phyloP scores from a whole-genome alignment of 2,797 vertebrate species.

The Enteromius treurensis region DNA sequence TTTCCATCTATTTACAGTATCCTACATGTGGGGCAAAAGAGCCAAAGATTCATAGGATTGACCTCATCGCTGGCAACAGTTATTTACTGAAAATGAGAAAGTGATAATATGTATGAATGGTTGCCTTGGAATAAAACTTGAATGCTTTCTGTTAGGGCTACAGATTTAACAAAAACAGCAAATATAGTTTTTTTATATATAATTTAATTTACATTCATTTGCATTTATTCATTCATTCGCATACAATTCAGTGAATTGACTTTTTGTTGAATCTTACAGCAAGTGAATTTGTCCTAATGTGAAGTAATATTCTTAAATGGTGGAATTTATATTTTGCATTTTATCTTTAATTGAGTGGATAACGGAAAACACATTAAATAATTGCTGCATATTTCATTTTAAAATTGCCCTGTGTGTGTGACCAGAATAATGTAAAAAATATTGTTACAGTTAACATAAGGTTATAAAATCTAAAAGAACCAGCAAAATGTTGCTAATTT shows the following conservation, averaged over 20 bases:
- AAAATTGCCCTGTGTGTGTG: neutral
- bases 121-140: neutral
- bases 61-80: constrained; percentile 27
- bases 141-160: neutral
- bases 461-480: neutral
- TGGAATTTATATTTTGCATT: neutral
- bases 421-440: neutral
- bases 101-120: neutral
- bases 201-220: neutral
- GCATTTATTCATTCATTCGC: neutral
- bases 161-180: neutral
- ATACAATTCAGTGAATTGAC: neutral
- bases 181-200: neutral
- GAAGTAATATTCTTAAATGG: neutral
- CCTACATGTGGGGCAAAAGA: constrained; percentile 38
- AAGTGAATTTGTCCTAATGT: neutral
- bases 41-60: constrained; percentile 34
- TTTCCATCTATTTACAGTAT: constrained; percentile 43
- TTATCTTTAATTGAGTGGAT: neutral
- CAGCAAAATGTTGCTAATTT: neutral
- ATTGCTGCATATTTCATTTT: neutral
- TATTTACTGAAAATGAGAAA: constrained; percentile 9
- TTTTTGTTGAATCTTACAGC: neutral
- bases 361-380: neutral
- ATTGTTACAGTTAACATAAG: neutral